These are phyloP conservation scores for Hemibagrus guttatus DNA, from an alignment of 2,797 vertebrate genomes.

Conservation along the genomic window DNA sequence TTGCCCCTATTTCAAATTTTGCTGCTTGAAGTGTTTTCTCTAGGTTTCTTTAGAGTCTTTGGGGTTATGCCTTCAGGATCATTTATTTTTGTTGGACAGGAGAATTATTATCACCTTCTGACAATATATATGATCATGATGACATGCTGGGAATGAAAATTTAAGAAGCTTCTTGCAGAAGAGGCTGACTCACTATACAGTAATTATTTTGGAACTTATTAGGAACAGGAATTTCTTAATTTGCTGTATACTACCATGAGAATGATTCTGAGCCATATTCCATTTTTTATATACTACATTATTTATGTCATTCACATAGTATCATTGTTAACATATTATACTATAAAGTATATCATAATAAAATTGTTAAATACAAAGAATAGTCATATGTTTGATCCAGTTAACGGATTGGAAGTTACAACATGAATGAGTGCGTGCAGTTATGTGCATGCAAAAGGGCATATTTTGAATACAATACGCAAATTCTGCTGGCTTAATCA, in stretches of 20 bases:
- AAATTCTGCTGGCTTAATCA: conserved; percentile 59
- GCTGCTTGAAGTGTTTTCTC: conserved; percentile 66
- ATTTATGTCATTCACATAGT: background rate
- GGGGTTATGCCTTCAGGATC: conserved; percentile 51
- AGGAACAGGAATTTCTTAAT: background rate
- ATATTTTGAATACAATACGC: conserved; percentile 61
- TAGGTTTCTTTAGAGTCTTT: conserved; percentile 57
- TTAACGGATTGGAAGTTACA: conserved; percentile 15
- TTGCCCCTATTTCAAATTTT: conserved; percentile 55
- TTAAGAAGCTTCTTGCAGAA: conserved; percentile 15
- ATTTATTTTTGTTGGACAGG: conserved; percentile 30
- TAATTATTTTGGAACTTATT: background rate
- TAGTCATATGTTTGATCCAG: background rate
- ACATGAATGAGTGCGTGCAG: conserved; percentile 43
- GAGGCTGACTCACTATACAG: conserved; percentile 6
- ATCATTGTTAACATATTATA: background rate
- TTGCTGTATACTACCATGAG: background rate
- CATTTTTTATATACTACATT: background rate
- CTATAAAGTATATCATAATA: background rate
- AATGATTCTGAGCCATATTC: too few species aligned
- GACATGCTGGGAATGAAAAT: background rate
- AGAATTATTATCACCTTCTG: conserved; percentile 41
- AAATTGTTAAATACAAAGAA: background rate
- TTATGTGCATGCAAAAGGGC: conserved; percentile 55
- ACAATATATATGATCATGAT: conserved; percentile 23